Percentiles rank a stretch among this genome's conserved stretches.
phyloP scores from a whole-genome alignment of 2,888 invertebrate genomes.

The Microplitis deprimator region DNA sequence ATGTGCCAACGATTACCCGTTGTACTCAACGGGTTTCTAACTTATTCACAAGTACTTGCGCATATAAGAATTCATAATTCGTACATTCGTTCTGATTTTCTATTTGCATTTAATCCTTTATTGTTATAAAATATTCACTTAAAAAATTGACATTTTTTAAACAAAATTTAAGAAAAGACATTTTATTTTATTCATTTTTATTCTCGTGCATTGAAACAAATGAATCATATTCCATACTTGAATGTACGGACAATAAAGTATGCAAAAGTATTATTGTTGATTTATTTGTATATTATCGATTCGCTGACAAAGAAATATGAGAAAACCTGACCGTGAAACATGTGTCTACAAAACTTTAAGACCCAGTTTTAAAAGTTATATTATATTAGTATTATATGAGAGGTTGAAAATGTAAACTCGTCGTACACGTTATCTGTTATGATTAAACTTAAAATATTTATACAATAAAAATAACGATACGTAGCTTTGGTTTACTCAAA shows the following conservation, averaged over 20 bases:
- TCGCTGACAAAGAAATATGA: not conserved
- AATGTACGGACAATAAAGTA: not conserved
- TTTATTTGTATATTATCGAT: not conserved
- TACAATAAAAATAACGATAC: not conserved
- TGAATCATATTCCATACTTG: not conserved
- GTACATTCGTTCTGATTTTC: not conserved
- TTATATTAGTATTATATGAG: not conserved
- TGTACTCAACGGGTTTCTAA: slow-evolving; percentile 13
- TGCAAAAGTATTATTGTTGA: not conserved
- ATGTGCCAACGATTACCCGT: slow-evolving; percentile 8
- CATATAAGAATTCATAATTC: slow-evolving; percentile 7
- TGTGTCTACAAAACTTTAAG: not conserved
- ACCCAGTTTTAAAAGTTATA: not conserved
- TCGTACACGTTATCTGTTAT: not conserved
- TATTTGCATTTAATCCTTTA: not conserved
- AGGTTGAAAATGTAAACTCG: not conserved
- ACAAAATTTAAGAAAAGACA: too few relatives aligned
- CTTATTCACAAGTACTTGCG: not conserved
- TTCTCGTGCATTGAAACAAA: not conserved
- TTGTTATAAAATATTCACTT: not conserved
- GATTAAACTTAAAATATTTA: not conserved
- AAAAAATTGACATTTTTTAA: too few relatives aligned
- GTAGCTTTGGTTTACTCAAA: not conserved
- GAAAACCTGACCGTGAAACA: not conserved
- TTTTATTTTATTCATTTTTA: not conserved